Evolutionary conservation across 2,888 invertebrate genomes (phyloP).

Genomic region (Patella depressa): DNA sequence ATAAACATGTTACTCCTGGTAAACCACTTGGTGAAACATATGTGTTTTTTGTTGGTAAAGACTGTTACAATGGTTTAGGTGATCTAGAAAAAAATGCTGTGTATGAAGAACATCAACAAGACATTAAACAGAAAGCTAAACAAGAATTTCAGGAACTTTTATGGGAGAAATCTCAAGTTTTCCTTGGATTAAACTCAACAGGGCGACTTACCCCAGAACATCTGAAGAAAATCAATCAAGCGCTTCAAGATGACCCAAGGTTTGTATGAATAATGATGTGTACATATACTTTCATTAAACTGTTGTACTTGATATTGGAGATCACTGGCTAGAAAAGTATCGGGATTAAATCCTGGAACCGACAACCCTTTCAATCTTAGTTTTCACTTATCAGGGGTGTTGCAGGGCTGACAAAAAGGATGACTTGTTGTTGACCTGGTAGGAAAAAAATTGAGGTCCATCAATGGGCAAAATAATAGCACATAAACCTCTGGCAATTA

Average conservation of each 20-base stretch:
- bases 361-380: too few species aligned
- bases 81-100: conserved; percentile 92
- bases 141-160: conserved; percentile 93
- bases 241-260: conserved; percentile 92
- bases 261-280: conserved; percentile 59
- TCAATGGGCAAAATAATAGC: too few species aligned
- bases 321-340: too few species aligned
- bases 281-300: conserved; percentile 7
- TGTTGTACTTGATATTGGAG: too few species aligned
- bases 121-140: conserved; percentile 81
- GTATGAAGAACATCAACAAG: conserved; percentile 91
- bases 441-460: too few species aligned
- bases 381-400: too few species aligned
- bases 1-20: conserved; percentile 95
- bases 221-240: conserved; percentile 90
- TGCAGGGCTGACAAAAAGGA: too few species aligned
- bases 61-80: conserved; percentile 91
- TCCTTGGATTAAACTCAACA: conserved; percentile 85
- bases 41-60: conserved; percentile 90
- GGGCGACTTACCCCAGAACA: conserved; percentile 94
- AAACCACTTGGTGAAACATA: conserved; percentile 89
- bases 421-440: too few species aligned
- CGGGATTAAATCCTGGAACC: too few species aligned
- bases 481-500: too few species aligned
- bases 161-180: conserved; percentile 91